Percentiles rank a stretch among this genome's conserved stretches.
These are phyloP conservation scores for Mustela lutreola DNA, from an alignment of 2,113 vertebrate genomes.

Conservation along the genomic window DNA sequence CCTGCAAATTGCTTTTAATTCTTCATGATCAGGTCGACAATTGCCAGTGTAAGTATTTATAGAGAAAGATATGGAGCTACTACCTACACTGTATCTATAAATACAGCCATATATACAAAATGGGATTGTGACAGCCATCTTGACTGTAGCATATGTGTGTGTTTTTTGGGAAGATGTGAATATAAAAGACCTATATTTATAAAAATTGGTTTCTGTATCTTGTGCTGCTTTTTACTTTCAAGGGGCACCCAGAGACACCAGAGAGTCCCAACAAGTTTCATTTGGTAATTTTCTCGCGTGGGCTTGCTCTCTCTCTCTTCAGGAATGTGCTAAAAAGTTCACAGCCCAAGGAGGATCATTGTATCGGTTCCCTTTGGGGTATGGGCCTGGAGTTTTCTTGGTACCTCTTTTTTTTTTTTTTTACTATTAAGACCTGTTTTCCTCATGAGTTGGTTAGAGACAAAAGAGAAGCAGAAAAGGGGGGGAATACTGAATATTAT, in stretches of 20 bases:
- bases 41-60: slow-evolving; percentile 69
- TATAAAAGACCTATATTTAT: background rate
- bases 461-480: background rate
- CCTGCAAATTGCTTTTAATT: slow-evolving; percentile 63
- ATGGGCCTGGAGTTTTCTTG: rapidly evolving
- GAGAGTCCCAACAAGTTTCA: background rate
- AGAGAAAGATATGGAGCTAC: slow-evolving; percentile 57
- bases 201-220: background rate
- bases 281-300: background rate
- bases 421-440: background rate
- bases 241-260: background rate
- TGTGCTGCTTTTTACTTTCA: background rate
- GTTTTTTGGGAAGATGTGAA: background rate
- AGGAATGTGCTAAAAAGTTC: rapidly evolving
- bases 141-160: background rate
- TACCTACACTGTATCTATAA: slow-evolving; percentile 75
- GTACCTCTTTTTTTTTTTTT: background rate
- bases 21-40: slow-evolving; percentile 67
- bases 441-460: background rate
- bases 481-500: background rate
- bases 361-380: background rate
- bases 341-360: rapidly evolving
- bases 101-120: slow-evolving; percentile 39
- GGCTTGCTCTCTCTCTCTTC: too few species aligned
- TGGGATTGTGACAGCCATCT: slow-evolving; percentile 4